Conservation (phyloP, 2,113 vertebrate species). For the Gallinago undulata region DNA sequence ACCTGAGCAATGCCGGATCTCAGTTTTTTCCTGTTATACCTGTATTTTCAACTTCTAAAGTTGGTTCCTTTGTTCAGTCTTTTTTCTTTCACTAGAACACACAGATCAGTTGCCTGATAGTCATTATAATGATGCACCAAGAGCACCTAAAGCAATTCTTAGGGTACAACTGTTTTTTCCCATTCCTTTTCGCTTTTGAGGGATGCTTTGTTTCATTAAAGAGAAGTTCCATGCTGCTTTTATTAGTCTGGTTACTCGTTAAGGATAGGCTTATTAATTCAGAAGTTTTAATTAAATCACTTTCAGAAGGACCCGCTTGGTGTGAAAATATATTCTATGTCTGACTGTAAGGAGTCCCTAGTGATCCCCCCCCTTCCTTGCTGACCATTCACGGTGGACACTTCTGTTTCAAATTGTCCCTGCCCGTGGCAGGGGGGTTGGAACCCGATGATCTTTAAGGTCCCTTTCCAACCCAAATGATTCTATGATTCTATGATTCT, state of each 20-base stretch:
- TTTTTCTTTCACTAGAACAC: neutral
- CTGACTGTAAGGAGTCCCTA: neutral
- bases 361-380: neutral
- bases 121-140: neutral
- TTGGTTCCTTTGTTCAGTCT: neutral
- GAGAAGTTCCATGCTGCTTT: slow-evolving; percentile 2
- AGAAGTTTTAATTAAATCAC: slow-evolving; percentile 29
- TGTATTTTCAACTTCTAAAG: neutral
- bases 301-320: neutral
- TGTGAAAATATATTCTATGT: neutral
- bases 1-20: neutral
- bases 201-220: neutral
- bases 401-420: neutral
- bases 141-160: neutral
- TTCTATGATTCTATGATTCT: too few species aligned
- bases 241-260: neutral
- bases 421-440: too few species aligned
- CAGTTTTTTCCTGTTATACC: neutral
- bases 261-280: slow-evolving; percentile 27
- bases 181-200: neutral
- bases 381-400: rapidly evolving
- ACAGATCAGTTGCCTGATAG: neutral
- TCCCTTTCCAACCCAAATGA: too few species aligned
- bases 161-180: neutral
- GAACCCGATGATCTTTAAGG: too few species aligned